Conservation (phyloP, 2,888 invertebrate genomes). For the Rotaria magnacalcarata region DNA sequence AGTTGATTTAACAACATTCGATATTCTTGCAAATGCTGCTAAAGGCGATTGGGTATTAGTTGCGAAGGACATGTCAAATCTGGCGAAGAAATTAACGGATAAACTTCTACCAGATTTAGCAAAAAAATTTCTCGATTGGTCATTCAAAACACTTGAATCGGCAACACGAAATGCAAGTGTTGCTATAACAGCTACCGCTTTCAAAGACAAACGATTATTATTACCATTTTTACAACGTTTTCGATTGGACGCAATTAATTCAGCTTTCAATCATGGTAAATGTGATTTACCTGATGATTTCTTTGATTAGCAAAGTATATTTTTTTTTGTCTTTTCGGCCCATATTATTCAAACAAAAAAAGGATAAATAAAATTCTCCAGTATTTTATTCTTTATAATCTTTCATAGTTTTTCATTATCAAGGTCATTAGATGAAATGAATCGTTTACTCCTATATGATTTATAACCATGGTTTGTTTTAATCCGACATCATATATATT, state of each 20-base stretch:
- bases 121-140: conserved; percentile 25
- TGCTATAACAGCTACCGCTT: background rate
- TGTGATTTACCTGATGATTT: background rate
- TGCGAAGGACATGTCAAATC: background rate
- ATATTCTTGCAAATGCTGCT: conserved; percentile 25
- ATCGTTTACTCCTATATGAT: too few species aligned
- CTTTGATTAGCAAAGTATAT: too few species aligned
- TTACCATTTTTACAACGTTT: background rate
- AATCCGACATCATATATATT: too few species aligned
- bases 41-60: conserved; percentile 20
- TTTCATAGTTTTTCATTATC: too few species aligned
- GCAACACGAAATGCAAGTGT: conserved; percentile 23
- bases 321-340: too few species aligned
- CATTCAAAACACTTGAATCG: background rate
- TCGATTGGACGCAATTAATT: background rate
- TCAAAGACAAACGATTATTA: background rate
- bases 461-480: too few species aligned
- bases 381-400: too few species aligned
- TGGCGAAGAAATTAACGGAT: background rate
- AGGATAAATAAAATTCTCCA: too few species aligned
- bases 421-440: too few species aligned
- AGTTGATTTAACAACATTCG: conserved; percentile 17
- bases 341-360: too few species aligned
- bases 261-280: conserved; percentile 17
- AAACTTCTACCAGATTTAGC: background rate